phyloP scores from a whole-genome alignment of 2,797 vertebrate genomes.

The Halcyon badia region DNA sequence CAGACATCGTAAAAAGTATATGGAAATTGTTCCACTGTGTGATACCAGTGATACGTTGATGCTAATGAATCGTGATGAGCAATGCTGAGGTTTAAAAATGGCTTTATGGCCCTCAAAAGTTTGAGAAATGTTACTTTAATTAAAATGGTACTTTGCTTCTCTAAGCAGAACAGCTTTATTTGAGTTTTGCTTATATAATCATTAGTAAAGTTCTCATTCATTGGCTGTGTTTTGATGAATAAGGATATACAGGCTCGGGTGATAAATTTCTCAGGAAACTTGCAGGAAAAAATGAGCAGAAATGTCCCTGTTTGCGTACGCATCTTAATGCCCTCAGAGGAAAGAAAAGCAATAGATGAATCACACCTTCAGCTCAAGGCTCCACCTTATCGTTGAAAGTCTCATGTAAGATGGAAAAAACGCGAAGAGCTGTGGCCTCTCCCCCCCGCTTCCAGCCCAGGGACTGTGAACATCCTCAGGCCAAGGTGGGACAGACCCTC shows the following conservation, averaged over 20 bases:
- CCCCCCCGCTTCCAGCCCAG: not conserved
- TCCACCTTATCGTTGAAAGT: not conserved
- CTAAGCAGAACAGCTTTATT: slow-evolving; percentile 32
- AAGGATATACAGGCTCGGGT: not conserved
- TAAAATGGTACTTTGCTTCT: not conserved
- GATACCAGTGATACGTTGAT: not conserved
- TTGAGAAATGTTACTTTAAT: not conserved
- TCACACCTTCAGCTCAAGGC: not conserved
- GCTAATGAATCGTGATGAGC: not conserved
- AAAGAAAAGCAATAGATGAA: not conserved
- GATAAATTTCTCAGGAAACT: not conserved
- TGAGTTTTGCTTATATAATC: not conserved
- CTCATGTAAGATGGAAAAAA: not conserved
- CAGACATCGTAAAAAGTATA: rapidly evolving
- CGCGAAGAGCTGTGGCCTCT: not conserved
- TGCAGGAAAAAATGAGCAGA: not conserved
- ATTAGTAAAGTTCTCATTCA: not conserved
- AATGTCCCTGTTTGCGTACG: not conserved
- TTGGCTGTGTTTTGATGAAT: not conserved
- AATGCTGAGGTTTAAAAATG: not conserved
- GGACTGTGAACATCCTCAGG: not conserved
- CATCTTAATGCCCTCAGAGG: not conserved
- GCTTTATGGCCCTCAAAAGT: not conserved
- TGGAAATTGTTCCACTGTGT: not conserved
- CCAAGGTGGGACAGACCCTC: not conserved